Conservation (phyloP, 2,113 vertebrate species). For the Indicator maculatus region DNA sequence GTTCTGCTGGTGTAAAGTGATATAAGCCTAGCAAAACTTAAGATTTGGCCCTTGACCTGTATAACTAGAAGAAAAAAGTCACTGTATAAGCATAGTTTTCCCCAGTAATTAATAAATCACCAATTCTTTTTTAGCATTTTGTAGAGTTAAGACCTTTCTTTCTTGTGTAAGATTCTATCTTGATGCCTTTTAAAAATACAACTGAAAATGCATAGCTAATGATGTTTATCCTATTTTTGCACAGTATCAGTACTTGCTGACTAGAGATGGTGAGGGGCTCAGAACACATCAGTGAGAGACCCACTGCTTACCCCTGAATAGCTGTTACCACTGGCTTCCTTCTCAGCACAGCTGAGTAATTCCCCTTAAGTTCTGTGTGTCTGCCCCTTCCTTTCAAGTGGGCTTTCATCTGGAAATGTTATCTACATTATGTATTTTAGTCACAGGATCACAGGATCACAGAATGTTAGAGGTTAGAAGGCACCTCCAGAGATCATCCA, state of each 20-base stretch:
- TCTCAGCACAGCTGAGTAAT: neutral
- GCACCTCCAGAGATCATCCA: no score
- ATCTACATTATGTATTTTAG: neutral
- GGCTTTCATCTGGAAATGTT: neutral
- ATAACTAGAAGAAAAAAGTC: neutral
- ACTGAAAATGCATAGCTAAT: neutral
- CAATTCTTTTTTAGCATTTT: neutral
- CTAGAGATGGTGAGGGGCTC: accelerated
- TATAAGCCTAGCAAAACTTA: neutral
- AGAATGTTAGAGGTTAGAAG: no score
- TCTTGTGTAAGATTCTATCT: neutral
- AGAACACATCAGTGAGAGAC: accelerated
- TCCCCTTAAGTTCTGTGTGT: neutral
- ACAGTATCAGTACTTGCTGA: neutral
- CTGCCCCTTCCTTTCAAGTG: neutral
- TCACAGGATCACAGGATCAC: neutral
- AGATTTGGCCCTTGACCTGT: neutral
- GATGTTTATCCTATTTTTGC: neutral
- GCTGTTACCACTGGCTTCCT: neutral
- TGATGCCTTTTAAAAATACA: neutral
- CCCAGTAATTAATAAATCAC: neutral
- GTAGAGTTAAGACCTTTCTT: neutral
- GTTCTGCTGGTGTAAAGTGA: neutral
- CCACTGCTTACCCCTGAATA: neutral
- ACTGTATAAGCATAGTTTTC: neutral